phyloP scores from a whole-genome alignment of 2,797 vertebrate genomes.

The Lycodopsis pacificus region DNA sequence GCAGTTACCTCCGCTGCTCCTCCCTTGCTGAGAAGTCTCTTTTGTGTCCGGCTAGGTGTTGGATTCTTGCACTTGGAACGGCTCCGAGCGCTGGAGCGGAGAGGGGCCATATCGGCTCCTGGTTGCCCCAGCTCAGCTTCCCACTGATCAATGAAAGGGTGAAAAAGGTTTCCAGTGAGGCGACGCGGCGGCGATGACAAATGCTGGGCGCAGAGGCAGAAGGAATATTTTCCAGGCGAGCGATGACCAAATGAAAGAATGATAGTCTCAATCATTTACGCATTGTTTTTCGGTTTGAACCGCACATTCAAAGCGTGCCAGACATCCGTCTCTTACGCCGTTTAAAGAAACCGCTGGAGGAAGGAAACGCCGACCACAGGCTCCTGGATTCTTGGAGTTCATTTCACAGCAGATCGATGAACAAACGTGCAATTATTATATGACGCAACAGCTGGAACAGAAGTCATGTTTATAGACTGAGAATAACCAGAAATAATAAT shows the following conservation, averaged over 20 bases:
- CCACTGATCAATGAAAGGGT: conserved; percentile 50
- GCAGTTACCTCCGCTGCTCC: conserved; percentile 77
- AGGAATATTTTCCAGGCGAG: conserved; percentile 22
- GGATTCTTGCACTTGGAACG: conserved; percentile 75
- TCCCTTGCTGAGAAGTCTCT: conserved; percentile 69
- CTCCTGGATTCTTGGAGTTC: conserved; percentile 39
- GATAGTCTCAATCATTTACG: conserved; percentile 2
- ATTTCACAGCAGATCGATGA: conserved; percentile 43
- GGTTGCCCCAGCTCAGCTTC: conserved; percentile 81
- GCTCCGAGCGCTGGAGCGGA: conserved; percentile 59
- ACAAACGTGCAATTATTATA: conserved; percentile 4
- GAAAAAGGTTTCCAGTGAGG: conserved; percentile 13
- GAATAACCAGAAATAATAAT: not conserved
- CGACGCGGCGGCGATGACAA: not conserved
- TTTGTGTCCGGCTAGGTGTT: conserved; percentile 82
- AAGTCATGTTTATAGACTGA: not conserved
- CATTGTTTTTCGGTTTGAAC: conserved; percentile 12
- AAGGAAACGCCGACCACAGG: conserved; percentile 54
- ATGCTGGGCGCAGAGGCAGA: not conserved
- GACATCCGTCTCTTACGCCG: conserved; percentile 43
- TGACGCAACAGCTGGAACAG: conserved; percentile 38
- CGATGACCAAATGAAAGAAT: conserved; percentile 4
- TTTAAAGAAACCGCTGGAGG: conserved; percentile 23
- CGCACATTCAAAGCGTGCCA: conserved; percentile 15
- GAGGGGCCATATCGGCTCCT: conserved; percentile 79